These are phyloP conservation scores for Stenodera caucasica DNA, from an alignment of 2,888 invertebrate genomes.

Conservation along the genomic window DNA sequence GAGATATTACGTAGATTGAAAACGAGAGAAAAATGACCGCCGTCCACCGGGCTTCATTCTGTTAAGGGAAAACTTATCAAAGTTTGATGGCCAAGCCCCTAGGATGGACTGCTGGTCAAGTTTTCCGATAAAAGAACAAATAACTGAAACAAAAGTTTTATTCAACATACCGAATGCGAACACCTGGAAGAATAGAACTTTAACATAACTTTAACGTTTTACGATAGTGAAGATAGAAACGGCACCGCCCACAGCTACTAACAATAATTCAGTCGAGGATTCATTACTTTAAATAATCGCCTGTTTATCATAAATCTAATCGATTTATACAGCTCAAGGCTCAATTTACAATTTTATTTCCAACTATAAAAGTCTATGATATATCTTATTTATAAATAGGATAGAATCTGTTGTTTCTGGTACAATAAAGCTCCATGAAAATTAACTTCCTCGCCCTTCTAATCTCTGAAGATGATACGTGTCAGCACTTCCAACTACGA, in stretches of 20 bases:
- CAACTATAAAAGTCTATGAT: background rate
- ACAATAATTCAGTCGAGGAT: background rate
- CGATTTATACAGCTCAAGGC: conserved; percentile 17
- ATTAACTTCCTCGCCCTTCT: conserved; percentile 13
- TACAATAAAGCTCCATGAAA: background rate
- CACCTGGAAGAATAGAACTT: conserved; percentile 45
- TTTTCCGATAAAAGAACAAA: conserved; percentile 56
- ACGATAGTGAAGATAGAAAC: conserved; percentile 17
- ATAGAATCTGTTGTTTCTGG: background rate
- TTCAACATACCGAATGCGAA: conserved; percentile 44
- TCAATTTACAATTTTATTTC: conserved; percentile 8
- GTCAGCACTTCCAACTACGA: conserved; percentile 36
- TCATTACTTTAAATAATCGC: conserved; percentile 11
- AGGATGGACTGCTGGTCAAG: conserved; percentile 45
- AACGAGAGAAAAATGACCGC: conserved; percentile 62
- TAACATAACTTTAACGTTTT: conserved; percentile 31
- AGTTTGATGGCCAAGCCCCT: conserved; percentile 54
- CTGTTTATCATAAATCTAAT: conserved; percentile 26
- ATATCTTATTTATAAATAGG: conserved; percentile 7
- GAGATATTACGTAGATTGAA: conserved; percentile 55
- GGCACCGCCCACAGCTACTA: background rate
- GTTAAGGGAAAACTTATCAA: conserved; percentile 55
- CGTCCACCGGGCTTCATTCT: conserved; percentile 53
- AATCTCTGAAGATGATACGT: conserved; percentile 29
- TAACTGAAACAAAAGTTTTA: conserved; percentile 52